Base-by-base conservation (phyloP, 2,113 vertebrate genomes). In the Meleagris gallopavo region DNA sequence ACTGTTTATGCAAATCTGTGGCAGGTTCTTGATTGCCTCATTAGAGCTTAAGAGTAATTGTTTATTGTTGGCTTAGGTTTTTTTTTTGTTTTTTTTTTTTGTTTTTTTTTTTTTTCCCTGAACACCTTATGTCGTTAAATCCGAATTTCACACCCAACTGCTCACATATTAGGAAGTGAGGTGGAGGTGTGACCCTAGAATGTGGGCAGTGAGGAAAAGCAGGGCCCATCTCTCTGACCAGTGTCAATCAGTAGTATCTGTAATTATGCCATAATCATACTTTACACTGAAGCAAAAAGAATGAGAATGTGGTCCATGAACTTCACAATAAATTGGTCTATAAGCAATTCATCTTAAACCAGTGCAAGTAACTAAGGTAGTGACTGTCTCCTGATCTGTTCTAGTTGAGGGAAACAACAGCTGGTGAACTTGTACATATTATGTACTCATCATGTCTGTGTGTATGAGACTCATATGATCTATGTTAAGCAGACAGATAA, bases 191-290 rank as follows among this genome's bases (percentile, higher is more conserved):
- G 19, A 41, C 17, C 16, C 7, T 65, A 29, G 38, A 18, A 40
- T 57, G 24, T 6, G 7, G 4, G 3, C 1, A 3, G 15, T 10
- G 5, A 9, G 19, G 22, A 92, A 86, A 11, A 66, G 20, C 22
- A 85, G 11, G 5, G 25, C 13, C 65, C 66, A 41, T 24, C 18
- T 61, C 21, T 73, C 9, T 16, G 0, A 0, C 4, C 27, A 29
- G 1, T 32, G 38, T 46, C 7, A 91, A 38, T 72, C 16, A 60
- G 13, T 16, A 58, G 7, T 45, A 29, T 54, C 74, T 92, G 20
- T 48, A 80, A 46, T n/a, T 64, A 69, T n/a, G 4, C 2, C 34
- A 45, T 24, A 48, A 21, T 90, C 64, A 45, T 12, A 32, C 21
- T 84, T 86, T 46, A 77, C 10, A 38, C 7, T 17, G 30, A 60